Base-by-base conservation (phyloP, 1,140 invertebrate genomes). In the Aculops lycopersici region DNA sequence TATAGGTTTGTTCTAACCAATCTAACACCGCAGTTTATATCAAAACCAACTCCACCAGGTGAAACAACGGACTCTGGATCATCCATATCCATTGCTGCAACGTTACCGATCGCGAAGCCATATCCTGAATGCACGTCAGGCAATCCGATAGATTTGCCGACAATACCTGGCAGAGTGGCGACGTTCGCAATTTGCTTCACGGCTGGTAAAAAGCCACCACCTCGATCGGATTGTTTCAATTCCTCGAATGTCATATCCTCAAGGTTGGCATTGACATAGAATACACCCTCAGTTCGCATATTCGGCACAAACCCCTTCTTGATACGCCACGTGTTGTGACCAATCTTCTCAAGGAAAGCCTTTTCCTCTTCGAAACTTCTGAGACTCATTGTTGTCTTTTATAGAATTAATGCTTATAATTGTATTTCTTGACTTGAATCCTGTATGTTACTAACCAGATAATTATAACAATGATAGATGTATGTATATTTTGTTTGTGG, bases 141-240 rank as follows among this genome's bases (percentile, higher is more conserved):
- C 14, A 98, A 60, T 20, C 92, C 92, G 49, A 70, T 60, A 4
- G 66, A 68, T 45, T 54, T 52, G 36, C 79, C 80, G 38, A 98
- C 86, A 49, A 98, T 97, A 2, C 88, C 92, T 37, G 92, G 90
- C 24, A 98, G 59, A 4, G 90, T 83, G 37, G 92, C 92, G 36
- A 98, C 92, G 69, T 98, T 98, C 1, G 83, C 90, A 50, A 98
- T 97, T 62, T 98, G 92, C 63, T 97, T 95, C 44, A 98, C 78
- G 18, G 86, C 90, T 1, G 92, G 92, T 40, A 98, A 62, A 60
- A 98, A 98, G 43, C 90, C 90, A 24, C 80, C 63, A 53, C 69
- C 69, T 31, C 72, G 64, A 55, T 79, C 86, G 0, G 81, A 65
- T 58, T 90, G 84, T 46, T 70, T 64, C 36, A 98, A 58, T 54